phyloP scores from a whole-genome alignment of 2,113 vertebrate genomes.

The Pseudonaja textilis region DNA sequence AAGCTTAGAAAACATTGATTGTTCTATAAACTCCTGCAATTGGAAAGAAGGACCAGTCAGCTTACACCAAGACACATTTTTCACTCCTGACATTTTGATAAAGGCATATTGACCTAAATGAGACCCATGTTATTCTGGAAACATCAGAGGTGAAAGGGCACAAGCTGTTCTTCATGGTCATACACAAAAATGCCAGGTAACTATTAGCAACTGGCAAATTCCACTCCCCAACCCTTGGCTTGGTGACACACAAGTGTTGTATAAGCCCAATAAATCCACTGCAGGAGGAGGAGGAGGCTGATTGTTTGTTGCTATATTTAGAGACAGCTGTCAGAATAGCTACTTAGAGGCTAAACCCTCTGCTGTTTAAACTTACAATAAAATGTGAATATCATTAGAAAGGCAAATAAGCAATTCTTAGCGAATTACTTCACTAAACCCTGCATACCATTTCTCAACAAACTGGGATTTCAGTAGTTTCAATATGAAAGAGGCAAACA shows the following conservation, averaged over 20 bases:
- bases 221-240: conserved; percentile 58
- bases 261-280: conserved; percentile 38
- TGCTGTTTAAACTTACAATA: conserved; percentile 32
- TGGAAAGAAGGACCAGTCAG: conserved; percentile 64
- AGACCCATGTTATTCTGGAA: conserved; percentile 69
- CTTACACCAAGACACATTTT: conserved; percentile 73
- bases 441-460: conserved; percentile 2
- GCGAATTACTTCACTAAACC: conserved; percentile 14
- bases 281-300: not conserved
- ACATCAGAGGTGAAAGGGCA: conserved; percentile 69
- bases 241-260: conserved; percentile 58
- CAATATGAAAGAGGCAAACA: not conserved
- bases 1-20: conserved; percentile 63
- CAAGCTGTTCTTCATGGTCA: conserved; percentile 71
- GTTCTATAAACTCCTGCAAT: conserved; percentile 61
- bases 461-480: not conserved
- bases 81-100: conserved; percentile 72
- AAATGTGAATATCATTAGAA: conserved; percentile 13
- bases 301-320: conserved; percentile 16
- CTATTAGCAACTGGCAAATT: conserved; percentile 69
- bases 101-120: conserved; percentile 72
- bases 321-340: conserved; percentile 16
- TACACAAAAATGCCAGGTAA: conserved; percentile 68
- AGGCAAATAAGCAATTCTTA: conserved; percentile 21
- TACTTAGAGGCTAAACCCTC: conserved; percentile 9